Evolutionary conservation across 2,113 vertebrate species (phyloP).

Genomic region (Montifringilla adamsi): DNA sequence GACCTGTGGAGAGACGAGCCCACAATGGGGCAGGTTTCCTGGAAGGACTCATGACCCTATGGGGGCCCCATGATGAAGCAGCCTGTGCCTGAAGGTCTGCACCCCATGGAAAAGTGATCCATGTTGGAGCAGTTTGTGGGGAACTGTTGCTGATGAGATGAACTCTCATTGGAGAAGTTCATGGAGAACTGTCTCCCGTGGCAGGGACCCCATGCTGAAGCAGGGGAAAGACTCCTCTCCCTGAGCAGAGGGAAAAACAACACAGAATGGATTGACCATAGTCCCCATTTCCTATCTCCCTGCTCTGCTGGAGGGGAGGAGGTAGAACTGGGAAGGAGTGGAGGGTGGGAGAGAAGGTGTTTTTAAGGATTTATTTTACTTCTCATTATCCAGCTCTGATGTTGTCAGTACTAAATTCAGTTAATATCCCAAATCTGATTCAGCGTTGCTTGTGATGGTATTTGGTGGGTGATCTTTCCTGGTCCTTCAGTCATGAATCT

Average conservation of each 20-base stretch:
- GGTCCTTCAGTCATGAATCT: background rate
- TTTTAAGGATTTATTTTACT: background rate
- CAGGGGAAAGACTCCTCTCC: background rate
- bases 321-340: background rate
- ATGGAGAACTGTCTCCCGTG: rapidly evolving
- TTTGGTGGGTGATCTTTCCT: background rate
- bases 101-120: too few relatives aligned
- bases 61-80: background rate
- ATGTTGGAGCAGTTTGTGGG: background rate
- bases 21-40: background rate
- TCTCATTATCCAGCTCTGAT: background rate
- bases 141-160: background rate
- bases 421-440: background rate
- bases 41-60: background rate
- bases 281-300: background rate
- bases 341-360: background rate
- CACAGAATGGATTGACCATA: background rate
- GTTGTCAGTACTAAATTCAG: background rate
- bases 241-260: background rate
- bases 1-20: background rate
- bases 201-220: background rate
- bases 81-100: background rate
- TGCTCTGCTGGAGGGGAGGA: background rate
- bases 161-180: rapidly evolving
- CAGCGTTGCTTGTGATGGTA: rapidly evolving